Conservation (phyloP, 2,113 vertebrate genomes). For the Crotalus tigris region DNA sequence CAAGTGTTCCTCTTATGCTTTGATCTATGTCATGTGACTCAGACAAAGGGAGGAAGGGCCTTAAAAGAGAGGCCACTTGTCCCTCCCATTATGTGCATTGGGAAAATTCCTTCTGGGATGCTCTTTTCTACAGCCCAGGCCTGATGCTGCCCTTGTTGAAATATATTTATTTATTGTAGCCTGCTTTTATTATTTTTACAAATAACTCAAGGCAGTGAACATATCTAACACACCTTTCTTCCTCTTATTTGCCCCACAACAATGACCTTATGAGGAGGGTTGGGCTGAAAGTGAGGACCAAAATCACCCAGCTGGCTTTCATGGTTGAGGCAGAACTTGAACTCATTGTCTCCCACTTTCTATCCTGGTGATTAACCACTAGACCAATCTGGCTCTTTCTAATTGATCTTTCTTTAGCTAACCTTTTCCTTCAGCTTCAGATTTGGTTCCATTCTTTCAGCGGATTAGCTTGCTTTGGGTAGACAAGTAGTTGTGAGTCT, state of each 20-base stretch:
- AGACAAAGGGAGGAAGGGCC: neutral
- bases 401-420: neutral
- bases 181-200: neutral
- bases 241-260: neutral
- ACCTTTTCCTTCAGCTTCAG: neutral
- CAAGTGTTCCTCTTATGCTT: neutral
- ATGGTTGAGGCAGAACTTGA: neutral
- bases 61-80: neutral
- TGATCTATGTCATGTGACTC: neutral
- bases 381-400: neutral
- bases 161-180: neutral
- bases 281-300: neutral
- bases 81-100: neutral
- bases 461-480: neutral
- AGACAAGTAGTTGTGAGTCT: neutral
- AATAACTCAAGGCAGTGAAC: neutral
- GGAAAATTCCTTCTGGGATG: neutral
- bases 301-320: neutral
- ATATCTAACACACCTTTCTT: neutral
- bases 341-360: neutral
- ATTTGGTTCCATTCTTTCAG: neutral
- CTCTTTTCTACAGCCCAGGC: neutral
- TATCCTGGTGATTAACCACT: neutral
- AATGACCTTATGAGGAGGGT: neutral
- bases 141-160: neutral